These are phyloP conservation scores for Acanthisitta chloris DNA, from an alignment of 2,113 vertebrate genomes.

Conservation along the genomic window DNA sequence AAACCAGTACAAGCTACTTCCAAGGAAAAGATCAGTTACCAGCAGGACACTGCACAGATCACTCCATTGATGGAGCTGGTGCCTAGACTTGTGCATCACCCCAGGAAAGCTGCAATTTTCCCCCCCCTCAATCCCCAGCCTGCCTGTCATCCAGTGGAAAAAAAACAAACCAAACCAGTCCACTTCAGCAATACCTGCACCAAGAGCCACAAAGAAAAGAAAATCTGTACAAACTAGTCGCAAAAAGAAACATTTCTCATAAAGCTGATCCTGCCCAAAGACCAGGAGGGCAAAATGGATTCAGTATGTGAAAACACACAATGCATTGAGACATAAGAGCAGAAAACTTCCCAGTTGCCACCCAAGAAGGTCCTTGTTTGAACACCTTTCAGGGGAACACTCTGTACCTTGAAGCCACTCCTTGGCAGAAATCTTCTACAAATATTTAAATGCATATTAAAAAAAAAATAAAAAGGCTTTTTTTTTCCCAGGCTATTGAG, in stretches of 20 bases:
- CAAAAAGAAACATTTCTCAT: neutral
- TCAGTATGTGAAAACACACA: neutral
- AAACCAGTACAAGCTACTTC: neutral
- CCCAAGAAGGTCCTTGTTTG: neutral
- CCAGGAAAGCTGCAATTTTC: neutral
- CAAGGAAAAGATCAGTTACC: neutral
- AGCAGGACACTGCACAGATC: neutral
- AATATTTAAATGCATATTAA: neutral
- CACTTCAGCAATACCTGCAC: neutral
- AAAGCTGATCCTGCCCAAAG: neutral
- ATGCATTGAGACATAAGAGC: accelerated
- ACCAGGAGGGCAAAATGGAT: neutral
- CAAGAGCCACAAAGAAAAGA: neutral
- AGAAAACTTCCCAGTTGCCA: neutral
- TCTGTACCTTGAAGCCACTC: neutral
- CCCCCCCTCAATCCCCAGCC: neutral
- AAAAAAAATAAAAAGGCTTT: neutral
- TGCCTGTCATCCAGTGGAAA: neutral
- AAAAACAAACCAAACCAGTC: neutral
- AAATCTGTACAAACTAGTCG: neutral
- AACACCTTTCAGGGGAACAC: neutral
- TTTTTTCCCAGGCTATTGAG: neutral
- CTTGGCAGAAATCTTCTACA: neutral
- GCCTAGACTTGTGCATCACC: neutral
- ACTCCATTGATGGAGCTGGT: no score